Evolutionary conservation across 2,797 vertebrate genomes (phyloP).

Genomic region (Paratrypauchen microcephalus): DNA sequence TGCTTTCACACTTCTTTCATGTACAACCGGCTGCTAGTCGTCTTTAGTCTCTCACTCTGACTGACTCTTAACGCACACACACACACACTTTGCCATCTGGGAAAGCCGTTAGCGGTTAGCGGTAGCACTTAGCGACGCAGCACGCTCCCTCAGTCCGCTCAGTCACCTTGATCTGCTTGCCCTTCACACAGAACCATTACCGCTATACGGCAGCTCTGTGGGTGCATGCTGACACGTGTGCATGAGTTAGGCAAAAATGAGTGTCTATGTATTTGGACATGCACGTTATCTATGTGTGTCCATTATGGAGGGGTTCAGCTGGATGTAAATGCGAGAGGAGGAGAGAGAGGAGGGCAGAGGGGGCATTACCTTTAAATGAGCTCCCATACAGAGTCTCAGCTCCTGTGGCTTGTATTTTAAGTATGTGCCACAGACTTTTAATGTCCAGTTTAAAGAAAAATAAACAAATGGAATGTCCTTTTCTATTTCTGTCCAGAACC

Average conservation of each 20-base stretch:
- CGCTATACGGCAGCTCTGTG: conserved; percentile 67
- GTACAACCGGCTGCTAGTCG: conserved; percentile 44
- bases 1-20: conserved; percentile 37
- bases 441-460: conserved; percentile 21
- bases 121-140: conserved; percentile 82
- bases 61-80: conserved; percentile 27
- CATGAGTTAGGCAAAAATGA: conserved; percentile 37
- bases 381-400: conserved; percentile 57
- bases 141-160: conserved; percentile 76
- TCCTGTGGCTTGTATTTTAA: conserved; percentile 30
- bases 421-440: conserved; percentile 16
- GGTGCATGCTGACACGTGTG: conserved; percentile 52
- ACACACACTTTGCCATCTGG: conserved; percentile 73
- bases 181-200: conserved; percentile 82
- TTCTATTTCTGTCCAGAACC: conserved; percentile 50
- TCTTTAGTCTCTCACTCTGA: conserved; percentile 37
- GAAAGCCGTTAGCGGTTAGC: conserved; percentile 82
- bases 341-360: conserved; percentile 48
- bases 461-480: not conserved
- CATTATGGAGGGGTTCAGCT: conserved; percentile 70
- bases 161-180: conserved; percentile 85
- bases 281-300: conserved; percentile 53
- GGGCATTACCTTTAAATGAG: conserved; percentile 78
- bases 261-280: conserved; percentile 52
- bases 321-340: conserved; percentile 81